A percentile compares a stretch with the other conserved stretches of the same genome.
phyloP scores from a whole-genome alignment of 1,140 invertebrate genomes.

The Ridgeia piscesae region DNA sequence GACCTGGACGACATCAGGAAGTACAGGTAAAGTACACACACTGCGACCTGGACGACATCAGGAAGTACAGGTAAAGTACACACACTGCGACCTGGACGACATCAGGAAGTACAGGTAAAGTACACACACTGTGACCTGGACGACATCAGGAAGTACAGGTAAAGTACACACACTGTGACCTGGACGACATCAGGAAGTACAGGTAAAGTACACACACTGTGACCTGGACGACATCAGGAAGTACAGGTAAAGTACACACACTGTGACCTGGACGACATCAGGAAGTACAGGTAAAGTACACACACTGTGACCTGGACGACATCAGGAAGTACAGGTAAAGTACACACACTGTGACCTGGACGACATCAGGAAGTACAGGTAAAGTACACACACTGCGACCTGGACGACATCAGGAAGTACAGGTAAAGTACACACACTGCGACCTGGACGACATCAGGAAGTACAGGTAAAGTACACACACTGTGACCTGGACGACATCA shows the following conservation, averaged over 20 bases:
- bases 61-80: too few species aligned
- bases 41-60: constrained; percentile 64
- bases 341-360: constrained; percentile 70
- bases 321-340: neutral
- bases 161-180: constrained; percentile 75
- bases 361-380: neutral
- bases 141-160: neutral
- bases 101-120: neutral
- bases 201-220: too few species aligned
- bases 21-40: too few species aligned
- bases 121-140: constrained; percentile 70
- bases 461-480: too few species aligned
- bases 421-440: too few species aligned
- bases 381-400: constrained; percentile 75
- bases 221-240: constrained; percentile 58
- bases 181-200: constrained; percentile 19
- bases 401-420: constrained; percentile 19
- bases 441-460: constrained; percentile 58
- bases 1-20: constrained; percentile 58
- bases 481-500: constrained; percentile 64
- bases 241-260: too few species aligned
- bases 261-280: constrained; percentile 64
- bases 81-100: constrained; percentile 67
- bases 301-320: constrained; percentile 67
- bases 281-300: too few species aligned